Conservation (phyloP, 2,797 vertebrate species). For the Platalea minor region DNA sequence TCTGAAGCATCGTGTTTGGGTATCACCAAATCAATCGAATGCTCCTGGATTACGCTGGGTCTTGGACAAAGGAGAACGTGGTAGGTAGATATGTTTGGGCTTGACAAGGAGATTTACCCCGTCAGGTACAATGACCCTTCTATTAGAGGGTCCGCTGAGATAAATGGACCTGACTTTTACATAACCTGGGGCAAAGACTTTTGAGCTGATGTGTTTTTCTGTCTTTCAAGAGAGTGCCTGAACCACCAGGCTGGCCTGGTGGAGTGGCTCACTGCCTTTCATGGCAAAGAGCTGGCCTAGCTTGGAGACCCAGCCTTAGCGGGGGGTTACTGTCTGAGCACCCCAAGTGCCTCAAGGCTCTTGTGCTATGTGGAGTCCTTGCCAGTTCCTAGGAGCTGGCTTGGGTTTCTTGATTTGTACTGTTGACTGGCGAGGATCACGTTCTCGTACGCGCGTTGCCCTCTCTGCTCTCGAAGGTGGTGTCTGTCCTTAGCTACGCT, state of each 20-base stretch:
- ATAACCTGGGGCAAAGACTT: background rate
- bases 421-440: background rate
- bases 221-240: background rate
- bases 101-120: background rate
- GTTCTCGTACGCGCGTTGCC: rapidly evolving
- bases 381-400: background rate
- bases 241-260: background rate
- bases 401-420: background rate
- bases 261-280: background rate
- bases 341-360: background rate
- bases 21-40: background rate
- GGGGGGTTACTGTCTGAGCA: background rate
- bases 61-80: background rate
- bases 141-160: background rate
- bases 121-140: background rate
- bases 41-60: background rate
- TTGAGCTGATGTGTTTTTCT: background rate
- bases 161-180: background rate
- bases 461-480: background rate
- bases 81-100: background rate
- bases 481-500: background rate
- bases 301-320: background rate
- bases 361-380: background rate
- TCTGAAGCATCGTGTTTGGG: background rate
- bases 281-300: background rate